These are phyloP conservation scores for Gavialis gangeticus DNA, from an alignment of 2,113 vertebrate species.

Conservation along the genomic window DNA sequence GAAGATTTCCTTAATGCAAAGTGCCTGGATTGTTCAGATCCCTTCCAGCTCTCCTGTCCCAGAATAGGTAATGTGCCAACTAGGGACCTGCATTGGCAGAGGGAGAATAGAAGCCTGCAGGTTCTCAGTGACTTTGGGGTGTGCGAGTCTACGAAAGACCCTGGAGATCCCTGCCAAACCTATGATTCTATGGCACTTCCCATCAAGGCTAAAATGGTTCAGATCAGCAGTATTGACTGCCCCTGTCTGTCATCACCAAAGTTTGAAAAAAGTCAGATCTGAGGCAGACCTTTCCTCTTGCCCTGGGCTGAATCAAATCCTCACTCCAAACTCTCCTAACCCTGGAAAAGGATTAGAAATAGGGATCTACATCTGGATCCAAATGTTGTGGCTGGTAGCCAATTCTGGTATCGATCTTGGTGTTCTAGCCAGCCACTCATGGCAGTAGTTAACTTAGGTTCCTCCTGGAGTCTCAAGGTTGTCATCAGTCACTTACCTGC, in stretches of 20 bases:
- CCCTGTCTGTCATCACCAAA: not conserved
- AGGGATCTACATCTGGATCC: not conserved
- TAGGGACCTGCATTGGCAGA: not conserved
- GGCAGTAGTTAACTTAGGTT: not conserved
- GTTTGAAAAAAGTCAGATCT: not conserved
- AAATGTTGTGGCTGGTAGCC: not conserved
- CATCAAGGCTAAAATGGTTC: not conserved
- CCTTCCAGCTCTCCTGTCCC: constrained; percentile 85
- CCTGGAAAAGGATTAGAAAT: not conserved
- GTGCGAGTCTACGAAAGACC: too few species aligned
- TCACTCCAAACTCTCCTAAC: not conserved
- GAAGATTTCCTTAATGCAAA: constrained; percentile 86
- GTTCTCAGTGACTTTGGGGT: not conserved
- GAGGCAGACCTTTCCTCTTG: not conserved
- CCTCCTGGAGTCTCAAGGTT: not conserved
- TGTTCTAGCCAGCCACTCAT: not conserved
- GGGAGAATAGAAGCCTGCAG: not conserved
- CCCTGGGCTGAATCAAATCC: not conserved
- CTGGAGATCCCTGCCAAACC: too few species aligned
- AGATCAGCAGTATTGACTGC: not conserved
- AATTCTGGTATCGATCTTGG: not conserved
- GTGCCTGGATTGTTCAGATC: constrained; percentile 84
- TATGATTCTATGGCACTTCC: not conserved
- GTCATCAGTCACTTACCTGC: not conserved
- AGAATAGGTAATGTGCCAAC: constrained; percentile 84